phyloP scores from a whole-genome alignment of 2,888 invertebrate species.

The Troglohyphantes excavatus region DNA sequence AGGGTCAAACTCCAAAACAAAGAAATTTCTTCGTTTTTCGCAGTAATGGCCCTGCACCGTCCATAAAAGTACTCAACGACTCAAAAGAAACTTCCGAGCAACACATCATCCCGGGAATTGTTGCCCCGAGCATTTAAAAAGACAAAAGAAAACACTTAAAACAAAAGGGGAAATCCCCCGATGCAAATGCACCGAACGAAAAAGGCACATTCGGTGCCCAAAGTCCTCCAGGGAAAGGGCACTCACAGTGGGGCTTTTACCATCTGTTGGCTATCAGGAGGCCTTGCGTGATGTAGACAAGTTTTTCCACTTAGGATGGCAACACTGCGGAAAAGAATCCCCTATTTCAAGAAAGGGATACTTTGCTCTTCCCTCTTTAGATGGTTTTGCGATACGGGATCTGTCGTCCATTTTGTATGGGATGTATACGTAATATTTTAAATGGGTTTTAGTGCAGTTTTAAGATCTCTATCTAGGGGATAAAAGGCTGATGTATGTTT shows the following conservation, averaged over 20 bases:
- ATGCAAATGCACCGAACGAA: conserved; percentile 44
- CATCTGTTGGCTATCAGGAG: conserved; percentile 46
- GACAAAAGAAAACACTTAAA: neutral
- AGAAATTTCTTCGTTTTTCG: neutral
- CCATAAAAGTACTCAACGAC: neutral
- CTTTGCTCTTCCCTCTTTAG: neutral
- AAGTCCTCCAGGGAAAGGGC: neutral
- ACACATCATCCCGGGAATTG: neutral
- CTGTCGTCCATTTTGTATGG: neutral
- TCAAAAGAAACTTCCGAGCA: neutral
- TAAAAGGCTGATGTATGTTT: too few relatives aligned
- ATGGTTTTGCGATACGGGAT: neutral
- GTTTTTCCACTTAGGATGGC: conserved; percentile 61
- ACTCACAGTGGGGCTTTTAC: conserved; percentile 2
- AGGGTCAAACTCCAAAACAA: neutral
- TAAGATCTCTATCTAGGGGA: too few relatives aligned
- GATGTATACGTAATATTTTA: too few relatives aligned
- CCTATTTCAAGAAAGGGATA: conserved; percentile 22
- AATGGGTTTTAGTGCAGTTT: too few relatives aligned
- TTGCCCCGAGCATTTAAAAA: neutral
- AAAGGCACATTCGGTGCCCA: conserved; percentile 4
- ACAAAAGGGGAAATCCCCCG: neutral
- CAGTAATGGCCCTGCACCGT: neutral
- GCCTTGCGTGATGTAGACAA: conserved; percentile 65
- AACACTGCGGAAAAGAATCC: neutral